A percentile compares a stretch with the other conserved stretches of the same genome.
phyloP scores from a whole-genome alignment of 2,113 vertebrate species.

The Empidonax traillii region DNA sequence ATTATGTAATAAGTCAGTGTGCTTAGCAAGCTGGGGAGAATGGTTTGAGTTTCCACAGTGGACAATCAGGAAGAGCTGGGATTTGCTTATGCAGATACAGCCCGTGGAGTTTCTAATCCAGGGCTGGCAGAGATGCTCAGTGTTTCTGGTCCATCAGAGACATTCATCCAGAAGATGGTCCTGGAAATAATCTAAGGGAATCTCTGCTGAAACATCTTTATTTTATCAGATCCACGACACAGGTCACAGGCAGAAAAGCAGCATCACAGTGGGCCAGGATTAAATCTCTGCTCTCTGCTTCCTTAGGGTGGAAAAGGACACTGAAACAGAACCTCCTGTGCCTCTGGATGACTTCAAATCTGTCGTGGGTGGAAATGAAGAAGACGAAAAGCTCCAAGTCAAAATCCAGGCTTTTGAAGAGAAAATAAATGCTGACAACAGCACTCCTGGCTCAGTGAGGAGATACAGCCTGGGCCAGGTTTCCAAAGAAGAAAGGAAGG shows the following conservation, averaged over 20 bases:
- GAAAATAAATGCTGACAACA: conserved; percentile 73
- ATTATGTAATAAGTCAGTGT: background rate
- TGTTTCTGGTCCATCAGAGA: background rate
- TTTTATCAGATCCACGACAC: background rate
- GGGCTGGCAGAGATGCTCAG: background rate
- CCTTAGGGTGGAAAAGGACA: conserved; percentile 54
- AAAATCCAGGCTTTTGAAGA: conserved; percentile 85
- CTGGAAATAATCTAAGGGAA: background rate
- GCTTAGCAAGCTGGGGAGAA: background rate
- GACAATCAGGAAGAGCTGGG: background rate
- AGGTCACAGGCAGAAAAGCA: background rate
- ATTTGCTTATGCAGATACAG: background rate
- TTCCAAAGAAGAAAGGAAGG: conserved; percentile 81
- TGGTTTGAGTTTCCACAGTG: background rate
- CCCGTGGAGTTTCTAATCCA: background rate
- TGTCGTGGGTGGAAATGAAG: conserved; percentile 12
- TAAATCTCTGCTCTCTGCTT: conserved; percentile 5
- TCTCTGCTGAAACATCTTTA: background rate
- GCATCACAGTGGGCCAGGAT: background rate
- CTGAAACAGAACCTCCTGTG: conserved; percentile 36
- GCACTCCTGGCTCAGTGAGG: conserved; percentile 70
- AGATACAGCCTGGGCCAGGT: conserved; percentile 83
- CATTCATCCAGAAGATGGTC: background rate
- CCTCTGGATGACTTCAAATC: conserved; percentile 56
- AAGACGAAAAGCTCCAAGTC: conserved; percentile 79